phyloP scores from a whole-genome alignment of 1,140 invertebrate genomes.

The Heliothis virescens region DNA sequence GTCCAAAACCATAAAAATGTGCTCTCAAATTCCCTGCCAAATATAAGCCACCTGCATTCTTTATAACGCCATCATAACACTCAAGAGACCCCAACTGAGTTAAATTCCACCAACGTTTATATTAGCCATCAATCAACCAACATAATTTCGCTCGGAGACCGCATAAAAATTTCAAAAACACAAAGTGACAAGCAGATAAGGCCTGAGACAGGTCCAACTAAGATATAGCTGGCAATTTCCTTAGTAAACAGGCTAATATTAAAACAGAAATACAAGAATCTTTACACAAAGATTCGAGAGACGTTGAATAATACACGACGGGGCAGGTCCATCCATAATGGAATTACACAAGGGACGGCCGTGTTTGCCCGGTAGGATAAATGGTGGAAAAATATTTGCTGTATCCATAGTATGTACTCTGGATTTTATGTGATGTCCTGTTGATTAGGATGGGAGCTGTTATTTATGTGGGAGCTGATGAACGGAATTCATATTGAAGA shows the following conservation, averaged over 20 bases:
- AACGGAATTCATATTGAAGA: background rate
- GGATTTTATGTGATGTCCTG: conserved; percentile 40
- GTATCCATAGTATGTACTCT: conserved; percentile 46
- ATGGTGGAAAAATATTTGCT: conserved; percentile 50
- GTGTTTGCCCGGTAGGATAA: conserved; percentile 57
- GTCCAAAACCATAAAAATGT: conserved; percentile 3
- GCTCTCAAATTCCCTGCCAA: background rate
- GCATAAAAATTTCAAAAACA: conserved; percentile 32
- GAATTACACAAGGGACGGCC: conserved; percentile 59
- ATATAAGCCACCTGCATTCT: background rate
- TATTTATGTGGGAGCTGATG: conserved; percentile 19
- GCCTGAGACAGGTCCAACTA: conserved; percentile 14
- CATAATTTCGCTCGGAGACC: conserved; percentile 25
- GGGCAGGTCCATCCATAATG: conserved; percentile 59
- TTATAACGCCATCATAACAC: conserved; percentile 8
- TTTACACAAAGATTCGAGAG: conserved; percentile 52
- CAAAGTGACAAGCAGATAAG: conserved; percentile 19
- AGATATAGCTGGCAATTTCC: conserved; percentile 45
- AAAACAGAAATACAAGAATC: conserved; percentile 51
- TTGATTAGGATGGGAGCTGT: conserved; percentile 28
- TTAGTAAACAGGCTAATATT: conserved; percentile 51
- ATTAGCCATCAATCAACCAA: conserved; percentile 13
- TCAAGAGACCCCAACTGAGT: background rate
- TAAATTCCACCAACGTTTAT: background rate
- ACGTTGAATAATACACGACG: conserved; percentile 50